Conservation (phyloP, 1,140 invertebrate genomes). For the Drosophila saltans region DNA sequence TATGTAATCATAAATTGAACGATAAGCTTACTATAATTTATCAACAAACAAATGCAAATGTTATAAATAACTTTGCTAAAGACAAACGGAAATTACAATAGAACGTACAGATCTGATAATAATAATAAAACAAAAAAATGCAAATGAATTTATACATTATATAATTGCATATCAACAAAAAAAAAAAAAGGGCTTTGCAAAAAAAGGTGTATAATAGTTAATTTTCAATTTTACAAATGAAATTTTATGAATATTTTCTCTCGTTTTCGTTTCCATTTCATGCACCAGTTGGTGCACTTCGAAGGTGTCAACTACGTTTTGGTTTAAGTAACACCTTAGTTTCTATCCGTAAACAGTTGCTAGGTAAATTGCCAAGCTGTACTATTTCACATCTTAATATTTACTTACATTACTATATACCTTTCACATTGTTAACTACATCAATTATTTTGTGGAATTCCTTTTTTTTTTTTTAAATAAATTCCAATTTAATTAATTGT, state of each 20-base stretch:
- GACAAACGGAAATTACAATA: background rate
- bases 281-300: background rate
- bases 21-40: background rate
- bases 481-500: slow-evolving; percentile 4
- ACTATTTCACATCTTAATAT: background rate
- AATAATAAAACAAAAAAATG: background rate
- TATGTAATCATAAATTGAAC: slow-evolving; percentile 23
- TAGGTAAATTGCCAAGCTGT: too few species aligned
- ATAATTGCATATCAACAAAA: background rate
- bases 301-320: background rate
- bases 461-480: background rate
- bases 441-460: background rate
- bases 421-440: background rate
- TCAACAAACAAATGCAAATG: slow-evolving; percentile 9
- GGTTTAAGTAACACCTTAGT: background rate
- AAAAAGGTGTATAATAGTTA: too few species aligned
- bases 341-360: background rate
- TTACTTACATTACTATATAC: background rate
- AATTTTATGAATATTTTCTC: background rate
- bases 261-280: background rate
- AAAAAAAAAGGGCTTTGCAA: background rate
- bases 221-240: too few species aligned
- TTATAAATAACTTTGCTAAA: background rate
- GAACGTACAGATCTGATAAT: background rate
- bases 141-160: background rate